These are phyloP conservation scores for Nemoura dubitans DNA, from an alignment of 2,888 invertebrate genomes.

Conservation along the genomic window DNA sequence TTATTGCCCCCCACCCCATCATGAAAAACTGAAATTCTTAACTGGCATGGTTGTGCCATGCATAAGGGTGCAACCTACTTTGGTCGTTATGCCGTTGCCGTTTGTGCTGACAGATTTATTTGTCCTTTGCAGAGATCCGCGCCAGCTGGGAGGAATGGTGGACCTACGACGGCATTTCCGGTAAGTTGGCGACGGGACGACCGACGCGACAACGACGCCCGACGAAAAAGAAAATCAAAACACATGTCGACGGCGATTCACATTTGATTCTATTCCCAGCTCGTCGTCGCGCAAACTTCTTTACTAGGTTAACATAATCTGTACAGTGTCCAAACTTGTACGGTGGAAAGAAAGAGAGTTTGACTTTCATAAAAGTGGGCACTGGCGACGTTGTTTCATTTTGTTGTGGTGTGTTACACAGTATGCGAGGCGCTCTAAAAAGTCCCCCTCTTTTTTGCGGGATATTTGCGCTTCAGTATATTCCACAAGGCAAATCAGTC, in stretches of 20 bases:
- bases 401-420: no score
- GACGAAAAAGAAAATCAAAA: not conserved
- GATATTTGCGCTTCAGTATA: no score
- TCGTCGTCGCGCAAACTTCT: not conserved
- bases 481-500: no score
- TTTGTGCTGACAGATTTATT: not conserved
- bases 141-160: conserved; percentile 90
- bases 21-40: no score
- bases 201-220: not conserved
- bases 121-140: conserved; percentile 67
- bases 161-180: conserved; percentile 87
- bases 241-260: not conserved
- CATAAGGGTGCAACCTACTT: no score
- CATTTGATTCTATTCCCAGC: not conserved
- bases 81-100: no score
- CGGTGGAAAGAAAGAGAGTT: not conserved
- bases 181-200: conserved; percentile 61
- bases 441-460: no score
- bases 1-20: no score
- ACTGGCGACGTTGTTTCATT: not conserved
- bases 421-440: no score
- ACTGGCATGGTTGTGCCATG: no score
- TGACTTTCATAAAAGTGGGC: not conserved
- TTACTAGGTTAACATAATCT: conserved; percentile 5
- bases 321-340: not conserved